Percentiles rank a stretch among this genome's conserved stretches.
These are phyloP conservation scores for Caradrina kadenii DNA, from an alignment of 2,888 invertebrate genomes.

Conservation along the genomic window DNA sequence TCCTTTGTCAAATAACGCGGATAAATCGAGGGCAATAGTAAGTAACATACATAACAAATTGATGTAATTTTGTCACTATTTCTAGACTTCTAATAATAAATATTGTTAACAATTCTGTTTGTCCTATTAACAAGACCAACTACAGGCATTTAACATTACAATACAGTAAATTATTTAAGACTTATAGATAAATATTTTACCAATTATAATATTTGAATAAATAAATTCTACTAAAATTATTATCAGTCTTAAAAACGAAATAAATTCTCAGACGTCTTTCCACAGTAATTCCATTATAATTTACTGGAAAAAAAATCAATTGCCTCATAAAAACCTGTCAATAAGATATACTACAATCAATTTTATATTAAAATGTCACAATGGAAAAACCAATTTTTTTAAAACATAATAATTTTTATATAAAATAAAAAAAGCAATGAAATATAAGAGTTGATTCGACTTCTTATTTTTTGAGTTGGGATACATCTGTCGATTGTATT, in stretches of 20 bases:
- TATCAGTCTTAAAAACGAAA: background rate
- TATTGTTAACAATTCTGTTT: too few relatives aligned
- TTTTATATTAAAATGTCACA: slow-evolving; percentile 50
- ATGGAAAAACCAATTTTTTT: slow-evolving; percentile 35
- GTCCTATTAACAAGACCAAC: too few relatives aligned
- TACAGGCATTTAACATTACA: too few relatives aligned
- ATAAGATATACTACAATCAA: slow-evolving; percentile 48
- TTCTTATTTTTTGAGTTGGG: slow-evolving; percentile 41
- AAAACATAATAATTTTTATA: slow-evolving; percentile 37
- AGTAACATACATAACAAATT: too few relatives aligned
- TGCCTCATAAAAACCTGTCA: slow-evolving; percentile 35
- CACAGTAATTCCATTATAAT: background rate
- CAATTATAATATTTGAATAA: too few relatives aligned
- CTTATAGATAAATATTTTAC: too few relatives aligned
- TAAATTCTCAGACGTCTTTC: background rate
- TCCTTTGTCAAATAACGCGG: too few relatives aligned
- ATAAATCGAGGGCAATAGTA: too few relatives aligned
- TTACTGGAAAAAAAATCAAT: slow-evolving; percentile 36
- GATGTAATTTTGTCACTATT: too few relatives aligned
- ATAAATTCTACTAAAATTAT: background rate
- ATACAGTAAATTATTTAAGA: too few relatives aligned
- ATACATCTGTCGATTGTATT: slow-evolving; percentile 41
- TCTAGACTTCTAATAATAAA: too few relatives aligned
- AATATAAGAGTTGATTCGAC: slow-evolving; percentile 35
- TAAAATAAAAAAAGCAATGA: slow-evolving; percentile 51